A percentile compares a stretch with the other conserved stretches of the same genome.
phyloP scores from a whole-genome alignment of 2,113 vertebrate genomes.

The Pollachius pollachius region DNA sequence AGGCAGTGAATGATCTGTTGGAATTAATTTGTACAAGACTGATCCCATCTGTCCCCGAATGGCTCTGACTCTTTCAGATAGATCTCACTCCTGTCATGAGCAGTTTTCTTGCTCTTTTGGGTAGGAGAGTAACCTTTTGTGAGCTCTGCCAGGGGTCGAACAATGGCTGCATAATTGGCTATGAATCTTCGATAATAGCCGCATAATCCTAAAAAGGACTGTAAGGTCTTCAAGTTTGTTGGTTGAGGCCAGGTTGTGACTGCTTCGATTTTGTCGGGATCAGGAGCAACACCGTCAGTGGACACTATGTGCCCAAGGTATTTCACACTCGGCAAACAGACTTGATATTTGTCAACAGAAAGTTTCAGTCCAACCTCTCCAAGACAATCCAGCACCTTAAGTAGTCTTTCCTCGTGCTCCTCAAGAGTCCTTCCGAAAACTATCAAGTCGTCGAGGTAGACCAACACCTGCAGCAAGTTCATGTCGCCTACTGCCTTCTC shows the following conservation, averaged over 20 bases:
- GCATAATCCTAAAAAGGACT: neutral
- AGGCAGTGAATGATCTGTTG: neutral
- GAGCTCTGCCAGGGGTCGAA: neutral
- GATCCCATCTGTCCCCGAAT: neutral
- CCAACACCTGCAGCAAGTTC: constrained; percentile 6
- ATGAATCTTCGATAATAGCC: neutral
- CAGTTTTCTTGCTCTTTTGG: neutral
- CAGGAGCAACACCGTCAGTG: neutral
- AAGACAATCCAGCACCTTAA: constrained; percentile 2
- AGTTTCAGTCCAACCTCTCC: neutral
- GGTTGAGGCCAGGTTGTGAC: constrained; percentile 1
- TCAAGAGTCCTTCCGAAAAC: constrained; percentile 8
- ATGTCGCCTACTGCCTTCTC: constrained; percentile 19
- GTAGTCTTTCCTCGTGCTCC: neutral
- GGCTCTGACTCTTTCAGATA: neutral
- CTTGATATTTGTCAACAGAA: neutral
- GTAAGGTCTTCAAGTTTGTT: neutral
- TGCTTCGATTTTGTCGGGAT: neutral
- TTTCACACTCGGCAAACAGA: neutral
- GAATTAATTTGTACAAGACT: neutral
- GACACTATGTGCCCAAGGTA: neutral
- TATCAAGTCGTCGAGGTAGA: constrained; percentile 13
- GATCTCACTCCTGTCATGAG: neutral
- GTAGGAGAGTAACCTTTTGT: neutral
- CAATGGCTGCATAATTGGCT: neutral